phyloP scores from a whole-genome alignment of 2,888 invertebrate genomes.

The Drosophila robusta region DNA sequence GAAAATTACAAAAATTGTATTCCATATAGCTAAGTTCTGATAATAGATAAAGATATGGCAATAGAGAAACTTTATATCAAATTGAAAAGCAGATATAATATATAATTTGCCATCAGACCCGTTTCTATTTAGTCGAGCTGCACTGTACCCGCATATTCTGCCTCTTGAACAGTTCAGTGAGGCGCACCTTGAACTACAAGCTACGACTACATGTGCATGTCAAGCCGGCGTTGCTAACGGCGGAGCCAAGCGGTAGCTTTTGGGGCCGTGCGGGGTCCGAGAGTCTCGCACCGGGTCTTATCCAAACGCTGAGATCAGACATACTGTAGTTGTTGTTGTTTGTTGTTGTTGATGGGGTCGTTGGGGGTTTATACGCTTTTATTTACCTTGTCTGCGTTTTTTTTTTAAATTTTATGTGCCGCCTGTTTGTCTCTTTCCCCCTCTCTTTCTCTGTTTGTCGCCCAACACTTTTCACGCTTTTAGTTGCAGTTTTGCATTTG shows the following conservation, averaged over 20 bases:
- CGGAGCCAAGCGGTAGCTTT: slow-evolving; percentile 39
- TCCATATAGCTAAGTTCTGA: too few relatives aligned
- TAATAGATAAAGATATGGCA: too few relatives aligned
- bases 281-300: slow-evolving; percentile 34
- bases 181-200: slow-evolving; percentile 74
- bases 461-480: slow-evolving; percentile 45
- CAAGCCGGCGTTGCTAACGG: slow-evolving; percentile 35
- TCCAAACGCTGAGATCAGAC: slow-evolving; percentile 67
- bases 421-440: slow-evolving; percentile 3
- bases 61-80: too few relatives aligned
- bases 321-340: slow-evolving; percentile 31
- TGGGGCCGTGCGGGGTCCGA: slow-evolving; percentile 15
- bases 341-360: slow-evolving; percentile 43
- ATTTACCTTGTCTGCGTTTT: slow-evolving; percentile 73
- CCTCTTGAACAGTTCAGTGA: slow-evolving; percentile 35
- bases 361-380: slow-evolving; percentile 43
- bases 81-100: too few relatives aligned
- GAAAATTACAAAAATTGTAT: too few relatives aligned
- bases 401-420: slow-evolving; percentile 39
- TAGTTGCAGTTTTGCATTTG: slow-evolving; percentile 48
- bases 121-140: slow-evolving; percentile 3
- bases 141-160: slow-evolving; percentile 54
- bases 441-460: slow-evolving; percentile 18
- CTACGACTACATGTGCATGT: slow-evolving; percentile 36
- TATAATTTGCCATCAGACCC: too few relatives aligned